A percentile compares a stretch with the other conserved stretches of the same genome.
Conservation (phyloP, 2,888 invertebrate species). For the Macaria notata region DNA sequence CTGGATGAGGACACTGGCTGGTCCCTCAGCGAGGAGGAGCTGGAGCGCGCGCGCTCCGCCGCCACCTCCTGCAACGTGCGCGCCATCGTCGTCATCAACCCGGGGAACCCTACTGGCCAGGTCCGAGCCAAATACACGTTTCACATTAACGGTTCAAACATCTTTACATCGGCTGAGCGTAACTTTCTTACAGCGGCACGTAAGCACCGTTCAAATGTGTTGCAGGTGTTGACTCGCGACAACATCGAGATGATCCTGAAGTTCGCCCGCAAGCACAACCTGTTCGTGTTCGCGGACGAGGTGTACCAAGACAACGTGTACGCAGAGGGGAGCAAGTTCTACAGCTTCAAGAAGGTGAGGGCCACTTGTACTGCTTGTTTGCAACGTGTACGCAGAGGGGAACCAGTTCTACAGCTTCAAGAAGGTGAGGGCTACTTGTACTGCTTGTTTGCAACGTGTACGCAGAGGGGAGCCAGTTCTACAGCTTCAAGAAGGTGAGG, state of each 20-base stretch:
- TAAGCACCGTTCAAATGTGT: no score
- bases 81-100: constrained; percentile 97
- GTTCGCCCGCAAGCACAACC: constrained; percentile 93
- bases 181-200: no score
- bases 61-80: constrained; percentile 85
- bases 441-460: no score
- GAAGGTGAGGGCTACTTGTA: no score
- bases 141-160: no score
- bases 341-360: constrained; percentile 95
- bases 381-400: no score
- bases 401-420: no score
- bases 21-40: constrained; percentile 90
- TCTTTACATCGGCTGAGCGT: no score
- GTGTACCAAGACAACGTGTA: constrained; percentile 99
- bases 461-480: no score
- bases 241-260: constrained; percentile 96
- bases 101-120: constrained; percentile 99
- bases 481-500: no score
- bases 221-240: constrained; percentile 88
- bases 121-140: constrained; percentile 33
- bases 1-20: constrained; percentile 94
- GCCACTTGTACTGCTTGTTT: no score
- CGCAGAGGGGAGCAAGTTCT: constrained; percentile 92
- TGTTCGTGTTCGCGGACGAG: constrained; percentile 96
- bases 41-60: constrained; percentile 90